Evolutionary conservation across 2,797 vertebrate genomes (phyloP).

Genomic region (Trachurus trachurus): DNA sequence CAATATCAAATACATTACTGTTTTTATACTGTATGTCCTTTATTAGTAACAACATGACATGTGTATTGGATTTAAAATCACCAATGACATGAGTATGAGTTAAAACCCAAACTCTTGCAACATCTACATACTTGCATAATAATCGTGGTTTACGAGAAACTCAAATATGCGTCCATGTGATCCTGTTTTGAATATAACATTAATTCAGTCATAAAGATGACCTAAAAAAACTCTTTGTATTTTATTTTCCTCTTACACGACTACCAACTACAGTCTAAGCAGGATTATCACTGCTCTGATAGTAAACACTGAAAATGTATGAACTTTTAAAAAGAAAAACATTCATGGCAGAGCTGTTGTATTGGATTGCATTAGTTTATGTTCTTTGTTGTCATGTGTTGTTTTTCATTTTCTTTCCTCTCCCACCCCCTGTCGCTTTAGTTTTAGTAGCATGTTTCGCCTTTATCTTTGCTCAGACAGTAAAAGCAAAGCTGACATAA

Average conservation of each 20-base stretch:
- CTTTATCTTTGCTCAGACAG: neutral
- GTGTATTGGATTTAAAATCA: neutral
- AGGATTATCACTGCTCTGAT: neutral
- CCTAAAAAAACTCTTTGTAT: no score
- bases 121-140: neutral
- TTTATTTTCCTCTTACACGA: neutral
- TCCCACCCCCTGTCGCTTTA: neutral
- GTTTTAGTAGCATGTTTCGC: neutral
- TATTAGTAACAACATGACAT: constrained; percentile 3
- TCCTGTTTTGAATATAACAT: neutral
- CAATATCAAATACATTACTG: neutral
- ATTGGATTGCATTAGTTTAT: neutral
- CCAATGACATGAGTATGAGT: neutral
- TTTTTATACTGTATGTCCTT: constrained; percentile 4
- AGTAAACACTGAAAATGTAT: neutral
- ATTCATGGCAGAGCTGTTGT: neutral
- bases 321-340: neutral
- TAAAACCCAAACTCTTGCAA: neutral
- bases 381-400: neutral
- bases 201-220: neutral
- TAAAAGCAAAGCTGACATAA: neutral
- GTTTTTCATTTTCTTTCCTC: neutral
- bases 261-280: neutral
- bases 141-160: neutral
- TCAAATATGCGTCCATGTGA: neutral